A percentile compares a stretch with the other conserved stretches of the same genome.
Conservation (phyloP, 2,888 invertebrate species). For the Choristoneura rosaceana region DNA sequence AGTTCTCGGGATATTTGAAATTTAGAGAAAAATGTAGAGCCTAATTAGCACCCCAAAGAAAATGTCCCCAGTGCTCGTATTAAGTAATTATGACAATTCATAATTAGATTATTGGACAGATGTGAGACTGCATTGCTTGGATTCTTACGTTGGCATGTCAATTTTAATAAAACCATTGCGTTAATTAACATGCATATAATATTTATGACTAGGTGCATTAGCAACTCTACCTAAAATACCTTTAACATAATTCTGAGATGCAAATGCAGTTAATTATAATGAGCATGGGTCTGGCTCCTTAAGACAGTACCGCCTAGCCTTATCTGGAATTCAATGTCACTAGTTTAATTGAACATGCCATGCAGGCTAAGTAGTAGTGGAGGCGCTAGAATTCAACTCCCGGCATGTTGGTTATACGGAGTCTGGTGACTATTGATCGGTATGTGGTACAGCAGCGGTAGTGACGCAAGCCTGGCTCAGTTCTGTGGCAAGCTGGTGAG, state of each 20-base stretch:
- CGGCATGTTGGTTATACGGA: background rate
- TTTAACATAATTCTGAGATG: background rate
- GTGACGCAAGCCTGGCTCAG: slow-evolving; percentile 28
- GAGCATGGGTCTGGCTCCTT: background rate
- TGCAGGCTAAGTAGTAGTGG: background rate
- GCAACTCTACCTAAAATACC: background rate
- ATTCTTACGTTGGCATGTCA: background rate
- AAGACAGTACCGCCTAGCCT: background rate
- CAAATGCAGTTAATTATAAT: background rate
- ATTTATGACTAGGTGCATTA: background rate
- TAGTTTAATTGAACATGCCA: background rate
- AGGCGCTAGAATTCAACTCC: background rate
- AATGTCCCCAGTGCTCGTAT: too few species aligned
- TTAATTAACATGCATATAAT: background rate
- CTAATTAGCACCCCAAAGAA: too few species aligned
- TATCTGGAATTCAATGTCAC: background rate
- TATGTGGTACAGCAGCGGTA: slow-evolving; percentile 13
- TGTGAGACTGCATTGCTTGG: background rate
- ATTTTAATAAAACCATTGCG: too few species aligned
- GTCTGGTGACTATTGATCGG: slow-evolving; percentile 8
- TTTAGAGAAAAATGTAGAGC: too few species aligned
- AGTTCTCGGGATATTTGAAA: too few species aligned
- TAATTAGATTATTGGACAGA: too few species aligned
- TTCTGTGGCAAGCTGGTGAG: slow-evolving; percentile 47
- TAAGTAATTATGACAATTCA: too few species aligned